Conservation (phyloP, 2,888 invertebrate species). For the Phortica okadai region DNA sequence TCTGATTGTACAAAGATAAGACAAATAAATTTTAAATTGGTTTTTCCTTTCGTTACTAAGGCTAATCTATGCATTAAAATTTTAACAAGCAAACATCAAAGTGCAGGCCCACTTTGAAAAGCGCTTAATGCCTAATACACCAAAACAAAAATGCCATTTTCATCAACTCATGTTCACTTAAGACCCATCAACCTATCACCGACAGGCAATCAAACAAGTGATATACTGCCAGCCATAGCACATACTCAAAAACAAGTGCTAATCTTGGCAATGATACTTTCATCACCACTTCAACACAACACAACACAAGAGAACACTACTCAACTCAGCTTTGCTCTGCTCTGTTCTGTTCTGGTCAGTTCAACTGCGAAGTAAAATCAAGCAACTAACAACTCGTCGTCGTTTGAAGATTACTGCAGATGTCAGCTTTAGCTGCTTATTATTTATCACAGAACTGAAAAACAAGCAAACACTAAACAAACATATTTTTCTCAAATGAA, state of each 20-base stretch:
- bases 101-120: not conserved
- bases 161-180: not conserved
- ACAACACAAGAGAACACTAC: not conserved
- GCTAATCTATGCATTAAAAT: not conserved
- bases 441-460: constrained; percentile 56
- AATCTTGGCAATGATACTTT: constrained; percentile 8
- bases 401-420: constrained; percentile 34
- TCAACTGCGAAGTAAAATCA: not conserved
- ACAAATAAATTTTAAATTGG: no score
- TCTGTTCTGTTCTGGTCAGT: no score
- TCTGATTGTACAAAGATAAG: no score
- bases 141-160: not conserved
- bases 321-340: not conserved
- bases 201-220: not conserved
- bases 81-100: not conserved
- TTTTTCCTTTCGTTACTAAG: no score
- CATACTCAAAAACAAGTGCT: not conserved
- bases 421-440: constrained; percentile 59
- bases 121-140: not conserved
- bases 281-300: not conserved
- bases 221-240: not conserved
- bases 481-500: not conserved
- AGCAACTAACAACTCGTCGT: not conserved
- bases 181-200: not conserved
- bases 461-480: not conserved